These are phyloP conservation scores for Lepus timidus DNA, from an alignment of 2,113 vertebrate species.

Conservation along the genomic window DNA sequence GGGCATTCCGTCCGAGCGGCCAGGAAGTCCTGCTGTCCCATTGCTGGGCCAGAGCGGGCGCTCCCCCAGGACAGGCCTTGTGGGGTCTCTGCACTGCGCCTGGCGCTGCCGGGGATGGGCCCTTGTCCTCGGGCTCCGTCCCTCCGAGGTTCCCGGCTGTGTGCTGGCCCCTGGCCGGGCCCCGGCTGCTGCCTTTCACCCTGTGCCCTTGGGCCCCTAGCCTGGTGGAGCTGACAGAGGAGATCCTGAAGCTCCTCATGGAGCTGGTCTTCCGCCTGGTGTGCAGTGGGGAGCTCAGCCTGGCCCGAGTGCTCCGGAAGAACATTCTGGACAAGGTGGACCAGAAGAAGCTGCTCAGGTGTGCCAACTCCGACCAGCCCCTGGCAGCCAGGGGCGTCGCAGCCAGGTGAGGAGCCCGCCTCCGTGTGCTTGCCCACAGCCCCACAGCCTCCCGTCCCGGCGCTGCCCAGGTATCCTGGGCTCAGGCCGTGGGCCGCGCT, in stretches of 20 bases:
- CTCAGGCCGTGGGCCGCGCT: not conserved
- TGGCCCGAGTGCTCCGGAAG: slow-evolving; percentile 96
- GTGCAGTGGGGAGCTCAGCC: slow-evolving; percentile 97
- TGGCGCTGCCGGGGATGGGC: rapidly evolving
- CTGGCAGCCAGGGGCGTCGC: slow-evolving; percentile 96
- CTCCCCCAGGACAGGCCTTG: rapidly evolving
- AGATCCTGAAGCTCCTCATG: slow-evolving; percentile 98
- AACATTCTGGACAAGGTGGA: slow-evolving; percentile 98
- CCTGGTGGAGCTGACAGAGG: slow-evolving; percentile 97
- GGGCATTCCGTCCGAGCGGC: not conserved
- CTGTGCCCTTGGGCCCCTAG: slow-evolving; percentile 82
- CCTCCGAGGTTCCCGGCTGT: not conserved
- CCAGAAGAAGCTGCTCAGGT: slow-evolving; percentile 96
- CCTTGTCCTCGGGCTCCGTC: not conserved
- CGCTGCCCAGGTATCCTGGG: not conserved
- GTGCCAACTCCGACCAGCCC: slow-evolving; percentile 94
- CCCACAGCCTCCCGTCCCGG: rapidly evolving
- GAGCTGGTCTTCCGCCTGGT: slow-evolving; percentile 97
- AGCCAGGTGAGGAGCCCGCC: slow-evolving; percentile 90
- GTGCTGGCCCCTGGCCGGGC: not conserved
- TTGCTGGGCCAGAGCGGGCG: rapidly evolving
- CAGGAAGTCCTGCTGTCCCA: rapidly evolving
- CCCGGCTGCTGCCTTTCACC: not conserved
- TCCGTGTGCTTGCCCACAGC: not conserved
- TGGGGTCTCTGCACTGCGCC: not conserved